phyloP scores from a whole-genome alignment of 1,140 invertebrate genomes.

The Drosophila cardini region DNA sequence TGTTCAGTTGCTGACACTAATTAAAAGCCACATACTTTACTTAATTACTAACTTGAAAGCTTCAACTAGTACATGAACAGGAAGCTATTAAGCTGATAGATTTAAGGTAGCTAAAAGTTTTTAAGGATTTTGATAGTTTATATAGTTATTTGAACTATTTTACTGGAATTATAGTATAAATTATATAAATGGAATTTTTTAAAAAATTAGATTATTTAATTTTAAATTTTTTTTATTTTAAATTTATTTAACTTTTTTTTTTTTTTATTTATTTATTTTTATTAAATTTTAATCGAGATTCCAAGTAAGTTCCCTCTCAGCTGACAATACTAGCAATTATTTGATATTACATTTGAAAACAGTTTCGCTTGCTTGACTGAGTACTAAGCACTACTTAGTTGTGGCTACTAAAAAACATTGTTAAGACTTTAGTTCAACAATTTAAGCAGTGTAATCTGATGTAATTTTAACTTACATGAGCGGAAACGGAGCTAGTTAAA shows the following conservation, averaged over 20 bases:
- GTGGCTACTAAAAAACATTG: not conserved
- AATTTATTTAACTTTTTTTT: too few relatives aligned
- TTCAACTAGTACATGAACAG: not conserved
- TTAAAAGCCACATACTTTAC: constrained; percentile 38
- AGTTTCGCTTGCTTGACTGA: constrained; percentile 59
- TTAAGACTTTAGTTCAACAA: constrained; percentile 9
- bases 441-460: constrained; percentile 22
- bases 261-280: too few relatives aligned
- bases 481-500: constrained; percentile 44
- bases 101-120: not conserved
- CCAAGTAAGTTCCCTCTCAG: not conserved
- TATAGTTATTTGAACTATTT: too few relatives aligned
- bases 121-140: too few relatives aligned
- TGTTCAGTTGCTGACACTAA: constrained; percentile 21
- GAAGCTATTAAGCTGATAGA: not conserved
- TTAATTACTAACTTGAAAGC: constrained; percentile 29
- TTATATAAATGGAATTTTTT: too few relatives aligned
- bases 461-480: constrained; percentile 34
- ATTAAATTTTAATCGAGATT: too few relatives aligned
- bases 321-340: constrained; percentile 33
- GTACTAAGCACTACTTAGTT: constrained; percentile 55
- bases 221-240: too few relatives aligned
- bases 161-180: too few relatives aligned
- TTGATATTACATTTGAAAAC: constrained; percentile 39
- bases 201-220: too few relatives aligned